Percentiles rank a stretch among this genome's conserved stretches.
These are phyloP conservation scores for Polyodon spathula DNA, from an alignment of 2,113 vertebrate genomes.

Conservation along the genomic window DNA sequence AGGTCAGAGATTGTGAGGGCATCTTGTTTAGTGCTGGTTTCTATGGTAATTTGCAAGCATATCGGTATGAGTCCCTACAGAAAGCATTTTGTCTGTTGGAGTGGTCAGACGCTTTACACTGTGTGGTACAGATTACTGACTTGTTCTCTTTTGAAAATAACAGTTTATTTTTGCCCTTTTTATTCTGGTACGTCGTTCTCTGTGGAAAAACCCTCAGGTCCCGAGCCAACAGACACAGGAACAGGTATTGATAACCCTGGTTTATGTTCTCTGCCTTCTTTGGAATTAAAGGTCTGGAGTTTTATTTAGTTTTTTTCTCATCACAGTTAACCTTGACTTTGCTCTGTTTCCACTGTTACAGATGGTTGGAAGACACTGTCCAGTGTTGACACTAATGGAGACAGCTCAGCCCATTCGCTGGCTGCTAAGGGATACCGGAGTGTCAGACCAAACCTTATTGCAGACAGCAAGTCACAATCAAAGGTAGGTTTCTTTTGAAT, in stretches of 20 bases:
- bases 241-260: constrained; percentile 33
- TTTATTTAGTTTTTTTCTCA: constrained; percentile 17
- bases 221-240: constrained; percentile 45
- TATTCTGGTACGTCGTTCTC: constrained; percentile 26
- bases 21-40: constrained; percentile 66
- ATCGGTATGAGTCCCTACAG: constrained; percentile 40
- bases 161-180: constrained; percentile 27
- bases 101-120: constrained; percentile 30
- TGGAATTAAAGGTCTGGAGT: constrained; percentile 2
- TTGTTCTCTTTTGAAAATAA: constrained; percentile 47
- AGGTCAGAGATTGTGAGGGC: constrained; percentile 86
- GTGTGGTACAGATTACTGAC: constrained; percentile 31
- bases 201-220: constrained; percentile 34
- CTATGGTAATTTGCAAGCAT: constrained; percentile 68
- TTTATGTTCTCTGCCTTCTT: no score
- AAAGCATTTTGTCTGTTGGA: constrained; percentile 52
- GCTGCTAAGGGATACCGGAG: constrained; percentile 72
- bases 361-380: constrained; percentile 60
- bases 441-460: constrained; percentile 63
- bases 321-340: no score
- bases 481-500: constrained; percentile 57
- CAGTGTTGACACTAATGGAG: constrained; percentile 71
- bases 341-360: constrained; percentile 35
- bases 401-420: constrained; percentile 64
- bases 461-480: constrained; percentile 54